Base-by-base conservation (phyloP, 2,888 invertebrate genomes). In the Petrophora chlorosata region DNA sequence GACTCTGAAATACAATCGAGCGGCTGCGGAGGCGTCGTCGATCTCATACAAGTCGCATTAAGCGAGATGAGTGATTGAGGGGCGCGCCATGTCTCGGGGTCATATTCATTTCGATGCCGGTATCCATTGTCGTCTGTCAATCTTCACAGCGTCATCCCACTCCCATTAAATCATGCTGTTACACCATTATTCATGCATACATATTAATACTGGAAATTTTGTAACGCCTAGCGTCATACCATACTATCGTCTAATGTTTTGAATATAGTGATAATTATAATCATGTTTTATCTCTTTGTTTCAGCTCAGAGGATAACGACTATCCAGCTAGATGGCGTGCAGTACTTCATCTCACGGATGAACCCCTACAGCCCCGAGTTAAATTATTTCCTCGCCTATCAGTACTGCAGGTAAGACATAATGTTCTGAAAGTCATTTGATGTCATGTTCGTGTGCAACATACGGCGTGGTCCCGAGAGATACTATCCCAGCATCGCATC, bases 361-460 rank as follows among this genome's bases (percentile, higher is more conserved):
- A 96, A 96, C 82, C 96, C 96, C 7, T 96, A 96, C 83, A 95
- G 95, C 58, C 95, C 96, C 16, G 95, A 95, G 81, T 91, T 96
- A 57, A 96, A 96, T 85, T 96, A 95, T 79, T 96, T 95, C 91
- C 90, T 96, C 73, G 95, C 96, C 34, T 96, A 96, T 84, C 96
- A 96, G 75, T 96, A 96, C 76, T 96, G 96, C 85, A 94, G 91
- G 91, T 91, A 77, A 75, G 76, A 58, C 50, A 41, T 43, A 34
- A 39, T 39, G 19, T 36, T n/a, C 43, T 39, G 53, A 33, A 63
- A 66, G 62, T 51, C 56, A 51, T 57, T 59, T 49, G 36, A 41
- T 59, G 55, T 64, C 55, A 55, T 61, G 55, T 54, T 32, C 35
- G 47, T 36, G 29, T 46, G 30, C 26, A 47, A 29, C 40, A 32